phyloP scores from a whole-genome alignment of 2,888 invertebrate genomes.

The Eucera pruinosa region DNA sequence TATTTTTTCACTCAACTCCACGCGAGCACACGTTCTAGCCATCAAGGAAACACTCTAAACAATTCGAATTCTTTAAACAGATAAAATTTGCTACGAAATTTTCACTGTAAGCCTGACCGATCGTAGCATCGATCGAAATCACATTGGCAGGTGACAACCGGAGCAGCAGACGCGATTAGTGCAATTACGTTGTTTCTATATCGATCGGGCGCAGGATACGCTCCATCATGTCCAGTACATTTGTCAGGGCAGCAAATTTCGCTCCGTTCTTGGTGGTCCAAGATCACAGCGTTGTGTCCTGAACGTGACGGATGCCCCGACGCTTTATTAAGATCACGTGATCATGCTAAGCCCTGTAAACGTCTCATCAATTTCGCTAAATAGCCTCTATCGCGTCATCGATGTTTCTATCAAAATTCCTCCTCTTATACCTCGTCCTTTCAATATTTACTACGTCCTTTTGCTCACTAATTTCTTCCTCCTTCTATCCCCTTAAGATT shows the following conservation, averaged over 20 bases:
- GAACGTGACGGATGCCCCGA: slow-evolving; percentile 14
- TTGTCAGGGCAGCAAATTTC: slow-evolving; percentile 45
- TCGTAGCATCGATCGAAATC: slow-evolving; percentile 32
- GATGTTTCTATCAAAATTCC: too few relatives aligned
- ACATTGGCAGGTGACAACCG: not conserved
- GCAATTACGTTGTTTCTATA: slow-evolving; percentile 32
- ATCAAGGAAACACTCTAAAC: not conserved
- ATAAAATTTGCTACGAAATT: not conserved
- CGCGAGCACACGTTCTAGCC: slow-evolving; percentile 27
- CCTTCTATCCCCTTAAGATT: too few relatives aligned
- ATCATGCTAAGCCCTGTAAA: slow-evolving; percentile 22
- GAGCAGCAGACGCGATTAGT: slow-evolving; percentile 31
- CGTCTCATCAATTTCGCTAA: not conserved
- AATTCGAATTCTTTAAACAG: not conserved
- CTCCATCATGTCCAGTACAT: slow-evolving; percentile 60
- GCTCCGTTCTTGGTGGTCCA: slow-evolving; percentile 6
- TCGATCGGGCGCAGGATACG: slow-evolving; percentile 51
- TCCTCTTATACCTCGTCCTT: too few relatives aligned
- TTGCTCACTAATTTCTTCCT: too few relatives aligned
- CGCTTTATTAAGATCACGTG: slow-evolving; percentile 13
- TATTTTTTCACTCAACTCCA: not conserved
- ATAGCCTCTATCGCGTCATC: not conserved
- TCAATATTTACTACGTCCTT: too few relatives aligned
- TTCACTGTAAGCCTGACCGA: slow-evolving; percentile 13
- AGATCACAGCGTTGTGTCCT: slow-evolving; percentile 13